Conservation (phyloP, 2,888 invertebrate species). For the Thysanoteuthis rhombus region DNA sequence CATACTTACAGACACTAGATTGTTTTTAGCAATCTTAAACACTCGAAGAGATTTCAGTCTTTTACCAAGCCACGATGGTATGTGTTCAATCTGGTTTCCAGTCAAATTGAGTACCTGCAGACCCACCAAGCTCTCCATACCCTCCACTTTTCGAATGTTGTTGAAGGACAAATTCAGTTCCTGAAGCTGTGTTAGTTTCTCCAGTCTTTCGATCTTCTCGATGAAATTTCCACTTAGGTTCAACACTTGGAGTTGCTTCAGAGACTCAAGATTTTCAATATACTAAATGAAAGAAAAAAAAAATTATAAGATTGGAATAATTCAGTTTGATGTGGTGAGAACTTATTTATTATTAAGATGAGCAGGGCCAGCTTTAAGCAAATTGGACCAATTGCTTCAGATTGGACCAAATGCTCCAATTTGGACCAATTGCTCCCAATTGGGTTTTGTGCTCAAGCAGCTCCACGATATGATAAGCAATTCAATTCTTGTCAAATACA, state of each 20-base stretch:
- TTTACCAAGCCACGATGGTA: conserved; percentile 63
- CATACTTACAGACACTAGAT: conserved; percentile 59
- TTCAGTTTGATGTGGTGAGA: not conserved
- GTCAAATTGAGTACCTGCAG: conserved; percentile 62
- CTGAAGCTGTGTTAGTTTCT: conserved; percentile 58
- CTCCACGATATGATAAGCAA: too few relatives aligned
- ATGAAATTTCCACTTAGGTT: conserved; percentile 63
- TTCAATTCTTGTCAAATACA: too few relatives aligned
- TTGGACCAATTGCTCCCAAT: too few relatives aligned
- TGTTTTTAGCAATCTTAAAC: conserved; percentile 60
- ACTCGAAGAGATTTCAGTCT: conserved; percentile 58
- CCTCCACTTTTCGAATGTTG: conserved; percentile 59
- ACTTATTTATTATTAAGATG: too few relatives aligned
- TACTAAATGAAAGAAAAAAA: conserved; percentile 51
- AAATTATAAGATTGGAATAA: not conserved
- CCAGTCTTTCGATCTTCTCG: conserved; percentile 65
- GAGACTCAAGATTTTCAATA: conserved; percentile 65
- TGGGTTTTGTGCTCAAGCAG: too few relatives aligned
- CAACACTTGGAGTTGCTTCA: conserved; percentile 58
- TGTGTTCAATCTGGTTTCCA: conserved; percentile 62
- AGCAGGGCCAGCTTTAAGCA: too few relatives aligned
- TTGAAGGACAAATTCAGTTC: conserved; percentile 64
- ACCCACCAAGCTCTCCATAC: conserved; percentile 56
- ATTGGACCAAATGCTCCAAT: too few relatives aligned
- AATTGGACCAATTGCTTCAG: too few relatives aligned